These are phyloP conservation scores for Andrena cerasifolii DNA, from an alignment of 1,140 invertebrate genomes.

Conservation along the genomic window DNA sequence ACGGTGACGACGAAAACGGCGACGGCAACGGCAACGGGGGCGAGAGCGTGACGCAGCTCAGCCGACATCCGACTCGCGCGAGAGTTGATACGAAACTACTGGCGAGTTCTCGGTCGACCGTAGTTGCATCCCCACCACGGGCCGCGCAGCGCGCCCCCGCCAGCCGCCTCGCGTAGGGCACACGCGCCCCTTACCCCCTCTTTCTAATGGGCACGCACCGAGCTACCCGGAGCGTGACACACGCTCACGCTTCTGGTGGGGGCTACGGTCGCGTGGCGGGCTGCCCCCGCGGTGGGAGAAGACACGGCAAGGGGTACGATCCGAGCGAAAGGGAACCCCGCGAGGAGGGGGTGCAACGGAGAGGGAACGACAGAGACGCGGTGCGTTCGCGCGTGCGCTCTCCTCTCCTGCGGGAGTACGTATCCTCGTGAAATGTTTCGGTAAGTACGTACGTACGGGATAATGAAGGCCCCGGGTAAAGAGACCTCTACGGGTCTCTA, in stretches of 20 bases:
- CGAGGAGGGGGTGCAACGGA: not conserved
- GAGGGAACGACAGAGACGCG: constrained; percentile 10
- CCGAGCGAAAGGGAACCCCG: constrained; percentile 13
- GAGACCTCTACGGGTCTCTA: constrained; percentile 43
- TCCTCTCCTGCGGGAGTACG: constrained; percentile 27
- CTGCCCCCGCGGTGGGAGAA: constrained; percentile 62
- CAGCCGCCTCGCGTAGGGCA: constrained; percentile 60
- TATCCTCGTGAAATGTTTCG: constrained; percentile 53
- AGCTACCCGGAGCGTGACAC: constrained; percentile 78
- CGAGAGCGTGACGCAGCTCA: constrained; percentile 19
- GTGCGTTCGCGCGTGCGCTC: constrained; percentile 50
- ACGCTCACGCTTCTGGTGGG: constrained; percentile 71
- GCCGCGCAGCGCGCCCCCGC: constrained; percentile 37
- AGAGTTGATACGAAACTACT: constrained; percentile 77
- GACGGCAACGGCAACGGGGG: not conserved
- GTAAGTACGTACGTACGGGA: constrained; percentile 46
- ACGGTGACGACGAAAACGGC: too few relatives aligned
- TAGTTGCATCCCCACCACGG: constrained; percentile 61
- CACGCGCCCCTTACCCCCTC: constrained; percentile 78
- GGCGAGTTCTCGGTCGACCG: constrained; percentile 69
- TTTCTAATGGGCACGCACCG: constrained; percentile 72
- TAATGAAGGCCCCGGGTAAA: constrained; percentile 62
- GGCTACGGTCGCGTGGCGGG: constrained; percentile 79
- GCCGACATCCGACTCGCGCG: constrained; percentile 61
- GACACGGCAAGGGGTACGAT: constrained; percentile 24